Evolutionary conservation across 2,888 invertebrate species (phyloP), one percentile per base, ranked within the genome.

Genomic region (Cheilosia vernalis): DNA sequence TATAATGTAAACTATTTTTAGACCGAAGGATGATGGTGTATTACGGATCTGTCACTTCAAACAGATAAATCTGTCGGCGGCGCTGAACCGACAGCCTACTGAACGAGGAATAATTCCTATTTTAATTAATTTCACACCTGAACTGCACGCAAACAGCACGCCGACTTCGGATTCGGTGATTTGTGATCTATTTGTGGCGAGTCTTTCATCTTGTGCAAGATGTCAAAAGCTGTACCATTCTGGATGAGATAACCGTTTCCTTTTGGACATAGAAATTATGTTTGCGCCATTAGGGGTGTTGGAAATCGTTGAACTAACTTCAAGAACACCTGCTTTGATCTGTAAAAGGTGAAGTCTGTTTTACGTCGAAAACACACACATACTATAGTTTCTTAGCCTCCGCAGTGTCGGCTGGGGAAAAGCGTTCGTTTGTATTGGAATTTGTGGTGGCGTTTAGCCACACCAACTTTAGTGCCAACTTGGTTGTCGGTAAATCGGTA

Each of bases 51-150:
- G 81, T 81, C 85, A 81, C 72, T 72, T 61, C 76, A 70, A 76
- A 76, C 47, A 85, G 76, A 85, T 85, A 85, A 81, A 85, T 76
- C 61, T 85, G 76, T 85, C 72, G 70, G 58, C 67, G 66, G 10
- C 42, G 10, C 58, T 17, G 44, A 24, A 49, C 24, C 67, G 49
- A 66, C 64, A 64, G 73, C 30, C 9, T 9, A 64, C 63, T 53
- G 42, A 63, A 51, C 58, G 63, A 73, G 27, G 37, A 69, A 74
- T 74, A 80, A 74, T 70, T 85, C 37, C 73, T 17, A 55, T 69
- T 64, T 79, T 81, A 81, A 85, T 81, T 76, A 72, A 72, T 72
- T 85, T 85, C 67, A 85, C 85, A 85, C 85, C 85, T 85, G 84
- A 74, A 53, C 24, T 42, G 1, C 27, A 42, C 33, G 1, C 27